phyloP scores from a whole-genome alignment of 1,140 invertebrate species.

The Helicoverpa armigera region DNA sequence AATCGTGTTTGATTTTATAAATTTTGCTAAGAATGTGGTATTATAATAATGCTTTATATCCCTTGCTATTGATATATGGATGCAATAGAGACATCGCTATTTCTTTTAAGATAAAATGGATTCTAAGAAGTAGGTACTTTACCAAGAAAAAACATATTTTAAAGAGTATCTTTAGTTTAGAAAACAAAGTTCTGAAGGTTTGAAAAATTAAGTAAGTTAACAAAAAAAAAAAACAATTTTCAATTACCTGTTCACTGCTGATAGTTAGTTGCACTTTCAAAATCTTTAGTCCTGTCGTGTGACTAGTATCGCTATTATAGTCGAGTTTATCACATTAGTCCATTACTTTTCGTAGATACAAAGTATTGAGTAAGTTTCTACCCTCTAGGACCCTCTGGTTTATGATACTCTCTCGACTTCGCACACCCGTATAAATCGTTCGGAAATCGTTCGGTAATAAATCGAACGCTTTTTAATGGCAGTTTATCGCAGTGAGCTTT shows the following conservation, averaged over 20 bases:
- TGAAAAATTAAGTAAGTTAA: too few species aligned
- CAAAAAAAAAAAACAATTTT: too few species aligned
- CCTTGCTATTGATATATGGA: too few species aligned
- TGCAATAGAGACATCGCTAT: too few species aligned
- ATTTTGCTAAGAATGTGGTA: neutral
- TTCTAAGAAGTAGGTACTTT: too few species aligned
- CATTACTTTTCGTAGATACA: conserved; percentile 33
- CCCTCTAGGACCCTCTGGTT: conserved; percentile 46
- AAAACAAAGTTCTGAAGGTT: too few species aligned
- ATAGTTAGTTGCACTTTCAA: neutral
- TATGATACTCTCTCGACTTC: conserved; percentile 60
- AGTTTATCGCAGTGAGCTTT: conserved; percentile 85
- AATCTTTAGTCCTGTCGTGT: neutral
- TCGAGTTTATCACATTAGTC: conserved; percentile 29
- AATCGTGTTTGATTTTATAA: conserved; percentile 39
- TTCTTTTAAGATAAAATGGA: too few species aligned
- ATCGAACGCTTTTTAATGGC: conserved; percentile 86
- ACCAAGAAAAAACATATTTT: too few species aligned
- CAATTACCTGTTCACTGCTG: too few species aligned
- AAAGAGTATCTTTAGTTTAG: too few species aligned
- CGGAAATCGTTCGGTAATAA: conserved; percentile 84
- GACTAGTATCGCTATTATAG: neutral
- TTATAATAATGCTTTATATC: neutral
- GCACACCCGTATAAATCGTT: conserved; percentile 78
- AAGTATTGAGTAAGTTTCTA: conserved; percentile 27